phyloP scores from a whole-genome alignment of 2,113 vertebrate genomes.

The Perca flavescens region DNA sequence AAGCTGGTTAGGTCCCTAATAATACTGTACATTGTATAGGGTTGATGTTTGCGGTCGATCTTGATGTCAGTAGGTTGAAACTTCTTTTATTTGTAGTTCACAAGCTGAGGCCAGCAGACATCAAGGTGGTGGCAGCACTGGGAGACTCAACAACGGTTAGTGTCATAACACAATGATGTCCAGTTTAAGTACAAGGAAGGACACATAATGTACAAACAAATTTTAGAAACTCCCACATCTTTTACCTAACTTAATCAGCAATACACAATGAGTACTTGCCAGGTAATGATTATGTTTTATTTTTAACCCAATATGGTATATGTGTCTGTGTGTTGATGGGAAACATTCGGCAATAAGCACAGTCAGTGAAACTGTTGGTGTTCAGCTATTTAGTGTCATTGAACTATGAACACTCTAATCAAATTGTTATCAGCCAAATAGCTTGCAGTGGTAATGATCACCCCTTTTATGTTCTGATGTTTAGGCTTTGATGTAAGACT shows the following conservation, averaged over 20 bases:
- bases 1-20: background rate
- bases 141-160: conserved; percentile 92
- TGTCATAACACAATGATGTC: background rate
- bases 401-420: conserved; percentile 57
- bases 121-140: conserved; percentile 89
- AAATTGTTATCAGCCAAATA: conserved; percentile 43
- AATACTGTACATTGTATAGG: background rate
- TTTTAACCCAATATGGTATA: background rate
- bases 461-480: conserved; percentile 12
- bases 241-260: background rate
- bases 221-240: background rate
- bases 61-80: background rate
- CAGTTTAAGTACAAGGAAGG: background rate
- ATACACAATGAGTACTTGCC: background rate
- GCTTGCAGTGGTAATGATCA: background rate
- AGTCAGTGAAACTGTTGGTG: conserved; percentile 4
- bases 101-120: conserved; percentile 87
- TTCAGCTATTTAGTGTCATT: conserved; percentile 20
- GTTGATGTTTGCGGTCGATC: background rate
- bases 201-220: background rate
- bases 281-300: background rate
- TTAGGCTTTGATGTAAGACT: conserved; percentile 8
- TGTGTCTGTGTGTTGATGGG: background rate
- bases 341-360: background rate
- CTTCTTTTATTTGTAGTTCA: conserved; percentile 82